Base-by-base conservation (phyloP, 2,113 vertebrate genomes). In the Mixornis gularis region DNA sequence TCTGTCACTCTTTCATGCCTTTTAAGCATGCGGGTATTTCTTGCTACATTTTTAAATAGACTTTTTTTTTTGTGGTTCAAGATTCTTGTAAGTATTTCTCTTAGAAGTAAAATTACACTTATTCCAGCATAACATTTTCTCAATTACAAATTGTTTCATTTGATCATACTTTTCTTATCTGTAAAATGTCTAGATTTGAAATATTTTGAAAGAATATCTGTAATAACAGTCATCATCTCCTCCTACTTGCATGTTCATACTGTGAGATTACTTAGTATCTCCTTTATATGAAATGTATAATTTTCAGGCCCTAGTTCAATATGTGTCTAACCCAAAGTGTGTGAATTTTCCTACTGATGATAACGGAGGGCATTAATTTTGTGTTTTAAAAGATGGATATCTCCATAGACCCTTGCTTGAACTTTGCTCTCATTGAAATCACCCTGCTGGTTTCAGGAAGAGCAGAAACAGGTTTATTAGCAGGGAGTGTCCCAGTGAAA, bases 171-270 rank as follows among this genome's bases (percentile, higher is more conserved):
- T 95, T 96, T 88, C 92, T 78, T 84, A 94, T 95, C 90, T 89
- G 51, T 53, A 88, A 95, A 86, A 89, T 71, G 65, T 93, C 90
- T 95, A 38, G 36, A 88, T 94, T 58, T 90, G 90, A 95, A 95
- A 95, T 95, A 94, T 95, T 96, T 89, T 95, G 94, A 95, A 93
- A 91, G 85, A 83, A 41, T 85, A 78, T 56, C 83, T 83, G 76
- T 95, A 96, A 95, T 94, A 95, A 78, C 88, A 96, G 88, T 92
- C 90, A 96, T 94, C 93, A 93, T 95, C 92, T 83, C 94, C 93
- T 96, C 90, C 94, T 93, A 95, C 95, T 74, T 95, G 52, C 52
- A 84, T 59, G 60, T 66, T 96, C 92, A 56, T 52, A 80, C 69
- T 49, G 53, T 70, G 32, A 71, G 46, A 88, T 85, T 90, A 74